A percentile compares a stretch with the other conserved stretches of the same genome.
Evolutionary conservation across 2,797 vertebrate species (phyloP).

Genomic region (Ficedula albicollis): DNA sequence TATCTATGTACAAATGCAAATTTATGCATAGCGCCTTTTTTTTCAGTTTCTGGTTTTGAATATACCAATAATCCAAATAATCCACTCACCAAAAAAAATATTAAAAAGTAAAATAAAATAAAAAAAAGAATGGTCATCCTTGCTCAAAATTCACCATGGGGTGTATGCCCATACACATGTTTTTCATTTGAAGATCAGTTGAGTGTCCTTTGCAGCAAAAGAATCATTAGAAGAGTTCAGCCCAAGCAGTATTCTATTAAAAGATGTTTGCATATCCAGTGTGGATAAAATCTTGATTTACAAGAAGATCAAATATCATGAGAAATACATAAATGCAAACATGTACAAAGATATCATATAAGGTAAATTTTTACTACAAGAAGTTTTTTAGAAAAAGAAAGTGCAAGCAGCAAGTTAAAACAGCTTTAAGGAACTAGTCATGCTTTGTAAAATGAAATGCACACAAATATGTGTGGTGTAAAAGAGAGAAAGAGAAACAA

Average conservation of each 20-base stretch:
- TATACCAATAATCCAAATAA: neutral
- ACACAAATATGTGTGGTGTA: no score
- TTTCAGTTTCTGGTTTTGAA: neutral
- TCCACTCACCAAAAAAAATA: neutral
- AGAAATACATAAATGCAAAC: accelerated
- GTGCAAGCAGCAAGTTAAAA: neutral
- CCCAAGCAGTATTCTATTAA: neutral
- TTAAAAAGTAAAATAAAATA: neutral
- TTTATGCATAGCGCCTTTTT: neutral
- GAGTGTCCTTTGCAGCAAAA: neutral
- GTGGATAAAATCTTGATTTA: neutral
- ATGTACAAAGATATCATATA: neutral
- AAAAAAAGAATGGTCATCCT: no score
- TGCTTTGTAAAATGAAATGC: neutral
- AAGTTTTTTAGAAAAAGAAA: neutral
- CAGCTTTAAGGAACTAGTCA: neutral
- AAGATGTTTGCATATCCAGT: neutral
- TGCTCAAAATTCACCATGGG: neutral
- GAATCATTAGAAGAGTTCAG: neutral
- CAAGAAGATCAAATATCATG: neutral
- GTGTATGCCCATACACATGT: neutral
- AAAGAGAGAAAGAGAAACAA: neutral
- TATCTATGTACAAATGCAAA: neutral
- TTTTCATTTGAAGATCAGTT: neutral
- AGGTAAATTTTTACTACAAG: neutral